These are phyloP conservation scores for Chelon labrosus DNA, from an alignment of 2,797 vertebrate genomes.

Conservation along the genomic window DNA sequence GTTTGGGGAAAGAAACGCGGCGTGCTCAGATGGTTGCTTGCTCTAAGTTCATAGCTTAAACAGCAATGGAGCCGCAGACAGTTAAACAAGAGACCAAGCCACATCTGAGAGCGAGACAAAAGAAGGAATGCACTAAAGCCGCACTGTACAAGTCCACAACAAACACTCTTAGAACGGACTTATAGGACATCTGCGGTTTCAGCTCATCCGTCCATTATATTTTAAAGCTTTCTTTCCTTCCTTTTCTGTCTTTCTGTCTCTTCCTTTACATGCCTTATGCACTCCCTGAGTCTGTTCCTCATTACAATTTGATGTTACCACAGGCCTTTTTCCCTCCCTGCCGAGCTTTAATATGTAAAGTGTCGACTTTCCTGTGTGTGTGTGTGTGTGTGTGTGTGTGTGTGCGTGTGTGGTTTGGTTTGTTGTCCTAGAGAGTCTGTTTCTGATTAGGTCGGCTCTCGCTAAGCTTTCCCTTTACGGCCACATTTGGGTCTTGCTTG, in stretches of 20 bases:
- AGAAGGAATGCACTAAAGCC: slow-evolving; percentile 47
- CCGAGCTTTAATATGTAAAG: slow-evolving; percentile 80
- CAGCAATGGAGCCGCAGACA: slow-evolving; percentile 53
- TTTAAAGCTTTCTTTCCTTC: slow-evolving; percentile 67
- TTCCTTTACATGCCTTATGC: slow-evolving; percentile 43
- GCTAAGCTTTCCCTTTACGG: slow-evolving; percentile 68
- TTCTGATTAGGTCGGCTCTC: slow-evolving; percentile 75
- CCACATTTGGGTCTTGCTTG: slow-evolving; percentile 70
- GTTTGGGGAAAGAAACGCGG: slow-evolving; percentile 23
- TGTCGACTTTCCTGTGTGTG: slow-evolving; percentile 72
- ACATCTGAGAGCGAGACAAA: slow-evolving; percentile 68
- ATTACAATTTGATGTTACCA: slow-evolving; percentile 81
- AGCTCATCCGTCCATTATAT: slow-evolving; percentile 62
- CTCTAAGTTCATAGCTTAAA: slow-evolving; percentile 53
- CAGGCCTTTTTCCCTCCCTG: slow-evolving; percentile 57
- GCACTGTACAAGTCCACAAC: slow-evolving; percentile 62
- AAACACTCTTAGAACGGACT: slow-evolving; percentile 62
- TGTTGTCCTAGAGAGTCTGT: slow-evolving; percentile 80
- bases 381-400: slow-evolving; percentile 64
- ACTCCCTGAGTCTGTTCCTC: slow-evolving; percentile 68
- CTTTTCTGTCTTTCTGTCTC: slow-evolving; percentile 47
- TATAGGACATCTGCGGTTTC: slow-evolving; percentile 65
- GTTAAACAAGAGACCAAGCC: slow-evolving; percentile 68
- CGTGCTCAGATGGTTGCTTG: slow-evolving; percentile 46
- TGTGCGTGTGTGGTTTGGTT: slow-evolving; percentile 74